Conservation (phyloP, 2,797 vertebrate species). For the Acanthis flammea region DNA sequence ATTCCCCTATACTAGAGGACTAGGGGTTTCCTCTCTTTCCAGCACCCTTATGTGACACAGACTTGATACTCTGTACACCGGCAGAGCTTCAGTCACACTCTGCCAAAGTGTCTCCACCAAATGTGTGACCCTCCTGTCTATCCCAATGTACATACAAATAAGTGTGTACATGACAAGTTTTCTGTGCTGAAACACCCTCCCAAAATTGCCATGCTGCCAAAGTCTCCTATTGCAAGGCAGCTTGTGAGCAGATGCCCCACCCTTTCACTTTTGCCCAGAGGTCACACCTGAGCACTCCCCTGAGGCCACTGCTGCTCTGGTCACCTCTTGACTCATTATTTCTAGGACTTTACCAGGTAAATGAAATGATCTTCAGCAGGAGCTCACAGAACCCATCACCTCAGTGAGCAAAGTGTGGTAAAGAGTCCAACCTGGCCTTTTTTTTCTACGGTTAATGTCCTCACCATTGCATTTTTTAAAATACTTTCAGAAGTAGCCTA, state of each 20-base stretch:
- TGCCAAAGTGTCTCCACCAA: background rate
- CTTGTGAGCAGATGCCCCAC: background rate
- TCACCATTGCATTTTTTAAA: background rate
- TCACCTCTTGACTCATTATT: background rate
- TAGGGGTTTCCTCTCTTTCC: background rate
- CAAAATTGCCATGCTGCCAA: background rate
- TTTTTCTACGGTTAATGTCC: background rate
- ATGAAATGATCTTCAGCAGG: background rate
- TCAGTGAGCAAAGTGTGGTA: background rate
- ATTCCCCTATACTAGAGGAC: background rate
- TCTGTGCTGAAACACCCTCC: background rate
- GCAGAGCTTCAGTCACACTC: background rate
- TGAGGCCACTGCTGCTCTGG: background rate
- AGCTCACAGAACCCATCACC: background rate
- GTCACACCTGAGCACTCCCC: background rate
- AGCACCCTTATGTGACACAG: background rate
- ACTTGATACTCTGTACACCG: background rate
- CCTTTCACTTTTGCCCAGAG: background rate
- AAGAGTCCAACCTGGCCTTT: background rate
- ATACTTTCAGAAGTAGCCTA: background rate
- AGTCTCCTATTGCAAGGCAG: background rate
- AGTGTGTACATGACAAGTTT: rapidly evolving
- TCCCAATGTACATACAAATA: background rate
- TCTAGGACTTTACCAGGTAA: background rate
- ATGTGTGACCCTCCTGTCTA: background rate